These are phyloP conservation scores for Syngnathus typhle DNA, from an alignment of 2,113 vertebrate species.

Conservation along the genomic window DNA sequence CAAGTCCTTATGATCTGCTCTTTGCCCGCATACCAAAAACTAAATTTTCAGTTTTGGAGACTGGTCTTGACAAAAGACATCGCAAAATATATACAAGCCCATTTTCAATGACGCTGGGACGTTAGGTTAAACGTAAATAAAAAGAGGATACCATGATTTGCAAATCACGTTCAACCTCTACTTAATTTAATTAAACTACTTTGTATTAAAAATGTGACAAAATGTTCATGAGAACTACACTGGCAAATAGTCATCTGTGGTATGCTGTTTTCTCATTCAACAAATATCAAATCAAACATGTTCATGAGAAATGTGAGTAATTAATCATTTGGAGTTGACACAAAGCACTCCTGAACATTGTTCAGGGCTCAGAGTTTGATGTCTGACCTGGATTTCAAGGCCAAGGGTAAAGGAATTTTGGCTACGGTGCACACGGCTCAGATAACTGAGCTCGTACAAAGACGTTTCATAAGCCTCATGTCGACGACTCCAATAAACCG, in stretches of 20 bases:
- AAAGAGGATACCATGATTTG: no score
- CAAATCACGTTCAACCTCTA: no score
- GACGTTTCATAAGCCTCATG: conserved; percentile 1
- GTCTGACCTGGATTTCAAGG: conserved; percentile 13
- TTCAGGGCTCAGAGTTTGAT: not conserved
- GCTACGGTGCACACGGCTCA: conserved; percentile 2
- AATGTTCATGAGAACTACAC: not conserved
- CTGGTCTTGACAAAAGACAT: no score
- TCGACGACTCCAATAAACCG: conserved; percentile 13
- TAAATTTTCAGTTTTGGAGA: no score
- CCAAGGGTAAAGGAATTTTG: conserved; percentile 14
- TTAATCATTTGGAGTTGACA: conserved; percentile 15
- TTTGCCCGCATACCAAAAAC: no score
- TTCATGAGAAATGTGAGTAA: not conserved
- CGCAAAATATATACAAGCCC: no score
- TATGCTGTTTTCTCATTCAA: not conserved
- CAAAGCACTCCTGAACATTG: conserved; percentile 2
- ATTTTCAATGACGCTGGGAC: no score
- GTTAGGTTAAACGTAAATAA: no score
- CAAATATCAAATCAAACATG: conserved; percentile 2
- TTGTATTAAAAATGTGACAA: not conserved
- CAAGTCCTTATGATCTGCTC: no score
- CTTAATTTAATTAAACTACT: no score
- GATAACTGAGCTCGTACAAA: conserved; percentile 12
- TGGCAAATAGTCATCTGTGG: conserved; percentile 1